Evolutionary conservation across 2,888 invertebrate species (phyloP).

Genomic region (Drosophila testacea): DNA sequence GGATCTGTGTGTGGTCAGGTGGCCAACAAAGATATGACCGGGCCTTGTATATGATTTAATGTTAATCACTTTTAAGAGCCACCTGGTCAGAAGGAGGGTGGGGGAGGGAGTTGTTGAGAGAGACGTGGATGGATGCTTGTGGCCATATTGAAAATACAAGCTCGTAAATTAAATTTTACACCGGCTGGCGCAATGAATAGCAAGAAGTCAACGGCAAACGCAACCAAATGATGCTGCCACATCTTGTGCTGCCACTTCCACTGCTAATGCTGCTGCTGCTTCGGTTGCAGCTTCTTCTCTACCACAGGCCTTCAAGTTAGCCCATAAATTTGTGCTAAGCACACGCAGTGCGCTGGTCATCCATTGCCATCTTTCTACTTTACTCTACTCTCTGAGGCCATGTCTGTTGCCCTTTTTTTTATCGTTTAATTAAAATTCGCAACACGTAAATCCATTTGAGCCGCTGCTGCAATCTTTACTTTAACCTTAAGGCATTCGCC

Average conservation of each 20-base stretch:
- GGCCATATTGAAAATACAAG: conserved; percentile 74
- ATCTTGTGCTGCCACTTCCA: not conserved
- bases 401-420: conserved; percentile 74
- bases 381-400: not conserved
- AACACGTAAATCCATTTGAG: conserved; percentile 82
- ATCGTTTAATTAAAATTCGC: conserved; percentile 82
- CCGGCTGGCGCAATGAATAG: conserved; percentile 70
- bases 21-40: conserved; percentile 68
- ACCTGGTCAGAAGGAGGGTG: conserved; percentile 13
- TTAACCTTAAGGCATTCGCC: conserved; percentile 76
- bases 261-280: conserved; percentile 9
- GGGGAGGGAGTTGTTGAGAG: not conserved
- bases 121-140: conserved; percentile 18
- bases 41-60: conserved; percentile 72
- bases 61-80: conserved; percentile 76
- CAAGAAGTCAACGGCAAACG: conserved; percentile 51
- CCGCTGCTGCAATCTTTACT: conserved; percentile 80
- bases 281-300: conserved; percentile 7
- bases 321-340: conserved; percentile 78
- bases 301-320: conserved; percentile 15
- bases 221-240: conserved; percentile 70
- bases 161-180: conserved; percentile 81
- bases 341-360: conserved; percentile 79
- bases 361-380: conserved; percentile 51
- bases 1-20: conserved; percentile 64